These are phyloP conservation scores for Drosophila nannoptera DNA, from an alignment of 1,140 invertebrate genomes.

Conservation along the genomic window DNA sequence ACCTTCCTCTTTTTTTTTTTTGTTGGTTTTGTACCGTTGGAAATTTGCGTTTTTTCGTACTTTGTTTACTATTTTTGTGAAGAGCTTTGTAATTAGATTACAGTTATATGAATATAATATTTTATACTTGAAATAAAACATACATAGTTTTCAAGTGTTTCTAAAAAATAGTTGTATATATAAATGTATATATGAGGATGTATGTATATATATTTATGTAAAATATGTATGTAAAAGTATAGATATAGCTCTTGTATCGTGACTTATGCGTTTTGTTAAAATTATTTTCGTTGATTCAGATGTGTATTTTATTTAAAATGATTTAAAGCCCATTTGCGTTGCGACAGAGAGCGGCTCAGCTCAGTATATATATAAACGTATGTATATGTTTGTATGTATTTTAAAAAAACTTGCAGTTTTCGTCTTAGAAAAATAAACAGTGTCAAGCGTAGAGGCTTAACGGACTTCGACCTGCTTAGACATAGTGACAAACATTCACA, in stretches of 20 bases:
- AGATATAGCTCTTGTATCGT: constrained; percentile 22
- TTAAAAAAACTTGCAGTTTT: constrained; percentile 26
- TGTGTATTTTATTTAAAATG: constrained; percentile 37
- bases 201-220: constrained; percentile 42
- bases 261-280: constrained; percentile 44
- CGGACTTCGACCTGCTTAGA: constrained; percentile 38
- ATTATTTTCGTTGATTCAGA: constrained; percentile 60
- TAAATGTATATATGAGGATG: constrained; percentile 37
- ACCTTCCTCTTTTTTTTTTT: constrained; percentile 29
- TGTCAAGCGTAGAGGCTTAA: constrained; percentile 7
- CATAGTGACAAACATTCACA: background rate
- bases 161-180: constrained; percentile 61
- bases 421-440: constrained; percentile 34
- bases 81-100: constrained; percentile 60
- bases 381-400: constrained; percentile 17
- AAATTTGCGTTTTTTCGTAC: constrained; percentile 37
- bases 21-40: constrained; percentile 54
- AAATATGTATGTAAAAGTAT: constrained; percentile 39
- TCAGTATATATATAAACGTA: background rate
- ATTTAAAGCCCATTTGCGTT: constrained; percentile 65
- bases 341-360: constrained; percentile 41
- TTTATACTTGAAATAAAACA: constrained; percentile 18
- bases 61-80: constrained; percentile 46
- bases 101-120: constrained; percentile 46
- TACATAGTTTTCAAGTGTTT: constrained; percentile 42